phyloP scores from a whole-genome alignment of 2,113 vertebrate species.

The Phocoena sinus region DNA sequence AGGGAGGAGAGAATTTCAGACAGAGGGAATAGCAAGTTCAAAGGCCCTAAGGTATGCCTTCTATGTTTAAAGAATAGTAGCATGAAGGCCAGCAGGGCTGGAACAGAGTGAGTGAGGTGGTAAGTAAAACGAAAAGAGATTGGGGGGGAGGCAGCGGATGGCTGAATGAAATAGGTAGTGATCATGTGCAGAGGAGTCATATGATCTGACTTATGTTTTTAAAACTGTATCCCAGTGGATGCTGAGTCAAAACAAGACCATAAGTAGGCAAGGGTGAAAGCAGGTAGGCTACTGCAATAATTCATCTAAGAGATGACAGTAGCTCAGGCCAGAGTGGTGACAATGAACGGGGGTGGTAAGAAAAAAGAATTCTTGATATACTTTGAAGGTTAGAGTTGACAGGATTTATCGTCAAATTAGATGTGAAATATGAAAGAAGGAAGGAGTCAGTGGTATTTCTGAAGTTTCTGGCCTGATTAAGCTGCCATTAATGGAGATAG shows the following conservation, averaged over 20 bases:
- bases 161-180: neutral
- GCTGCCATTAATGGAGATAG: neutral
- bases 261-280: neutral
- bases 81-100: neutral
- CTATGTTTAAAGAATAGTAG: neutral
- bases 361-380: constrained; percentile 7
- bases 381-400: neutral
- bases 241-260: neutral
- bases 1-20: neutral
- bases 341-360: neutral
- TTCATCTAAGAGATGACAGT: neutral
- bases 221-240: neutral
- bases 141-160: neutral
- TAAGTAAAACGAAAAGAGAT: neutral
- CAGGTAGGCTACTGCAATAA: neutral
- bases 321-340: neutral
- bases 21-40: neutral
- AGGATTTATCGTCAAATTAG: neutral
- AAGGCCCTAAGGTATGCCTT: neutral
- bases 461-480: neutral
- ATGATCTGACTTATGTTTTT: neutral
- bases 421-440: neutral
- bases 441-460: neutral
- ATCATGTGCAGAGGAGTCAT: neutral
- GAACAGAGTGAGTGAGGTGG: neutral